phyloP scores from a whole-genome alignment of 2,113 vertebrate species.

The Corapipo altera region DNA sequence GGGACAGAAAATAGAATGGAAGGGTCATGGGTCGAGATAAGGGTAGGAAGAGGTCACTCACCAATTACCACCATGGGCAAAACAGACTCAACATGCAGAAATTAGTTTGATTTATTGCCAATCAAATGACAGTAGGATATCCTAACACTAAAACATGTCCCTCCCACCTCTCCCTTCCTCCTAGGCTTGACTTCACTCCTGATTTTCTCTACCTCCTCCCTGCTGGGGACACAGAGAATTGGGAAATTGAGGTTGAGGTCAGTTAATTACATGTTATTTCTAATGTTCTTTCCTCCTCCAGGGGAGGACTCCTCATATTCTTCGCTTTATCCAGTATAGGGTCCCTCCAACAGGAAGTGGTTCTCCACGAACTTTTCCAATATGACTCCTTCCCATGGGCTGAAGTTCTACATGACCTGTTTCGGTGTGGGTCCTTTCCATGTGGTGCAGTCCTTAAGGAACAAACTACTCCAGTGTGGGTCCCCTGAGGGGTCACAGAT shows the following conservation, averaged over 20 bases:
- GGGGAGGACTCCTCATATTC: neutral
- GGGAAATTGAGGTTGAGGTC: neutral
- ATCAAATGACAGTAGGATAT: neutral
- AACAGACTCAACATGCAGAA: neutral
- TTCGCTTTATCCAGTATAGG: neutral
- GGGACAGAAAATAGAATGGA: neutral
- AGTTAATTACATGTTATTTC: neutral
- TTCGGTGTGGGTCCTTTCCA: neutral
- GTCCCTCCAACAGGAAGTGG: neutral
- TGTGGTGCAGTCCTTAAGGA: neutral
- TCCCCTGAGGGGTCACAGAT: neutral
- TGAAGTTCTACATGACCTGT: neutral
- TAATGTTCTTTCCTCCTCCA: neutral
- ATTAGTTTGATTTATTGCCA: neutral
- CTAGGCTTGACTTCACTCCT: neutral
- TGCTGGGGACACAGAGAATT: neutral
- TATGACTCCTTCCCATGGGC: neutral
- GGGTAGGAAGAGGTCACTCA: neutral
- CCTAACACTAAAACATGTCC: neutral
- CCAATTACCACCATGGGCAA: neutral
- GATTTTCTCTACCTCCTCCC: neutral
- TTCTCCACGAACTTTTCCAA: neutral
- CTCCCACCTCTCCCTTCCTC: neutral
- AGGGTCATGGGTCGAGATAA: accelerated
- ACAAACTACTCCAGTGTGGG: neutral